Conservation (phyloP, 1,140 invertebrate species). For the Drosophila pseudoobscura region DNA sequence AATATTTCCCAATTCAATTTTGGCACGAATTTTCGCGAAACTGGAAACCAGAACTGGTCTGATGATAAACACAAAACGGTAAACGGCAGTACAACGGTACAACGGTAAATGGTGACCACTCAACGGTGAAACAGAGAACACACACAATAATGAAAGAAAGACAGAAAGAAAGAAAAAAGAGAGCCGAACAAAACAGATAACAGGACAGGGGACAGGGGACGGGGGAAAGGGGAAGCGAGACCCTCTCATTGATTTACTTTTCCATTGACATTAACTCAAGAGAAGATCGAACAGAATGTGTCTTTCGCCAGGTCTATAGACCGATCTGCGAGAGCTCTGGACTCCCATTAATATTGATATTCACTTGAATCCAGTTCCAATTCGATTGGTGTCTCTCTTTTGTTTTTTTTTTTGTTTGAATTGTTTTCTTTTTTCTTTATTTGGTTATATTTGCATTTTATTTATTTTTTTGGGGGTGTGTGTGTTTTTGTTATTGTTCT, state of each 20-base stretch:
- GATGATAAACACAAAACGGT: slow-evolving; percentile 4
- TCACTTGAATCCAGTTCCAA: slow-evolving; percentile 3
- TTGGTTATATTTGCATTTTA: not conserved
- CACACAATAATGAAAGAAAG: slow-evolving; percentile 3
- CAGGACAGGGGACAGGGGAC: not conserved
- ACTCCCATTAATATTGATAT: no score
- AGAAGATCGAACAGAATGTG: no score
- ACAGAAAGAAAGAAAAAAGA: slow-evolving; percentile 7
- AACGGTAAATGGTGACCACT: no score
- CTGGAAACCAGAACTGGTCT: no score
- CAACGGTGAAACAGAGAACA: no score
- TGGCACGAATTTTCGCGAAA: no score
- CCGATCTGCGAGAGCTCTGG: no score
- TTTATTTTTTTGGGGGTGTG: slow-evolving; percentile 19
- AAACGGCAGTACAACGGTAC: not conserved
- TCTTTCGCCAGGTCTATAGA: no score
- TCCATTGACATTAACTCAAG: no score
- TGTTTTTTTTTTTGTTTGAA: not conserved
- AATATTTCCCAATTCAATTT: no score
- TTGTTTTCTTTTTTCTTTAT: slow-evolving; percentile 9
- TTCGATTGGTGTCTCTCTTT: not conserved
- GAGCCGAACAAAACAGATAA: slow-evolving; percentile 5
- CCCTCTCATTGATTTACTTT: no score
- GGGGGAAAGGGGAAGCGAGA: no score
- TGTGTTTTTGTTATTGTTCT: slow-evolving; percentile 54